Percentiles rank a stretch among this genome's conserved stretches.
Conservation (phyloP, 2,113 vertebrate genomes). For the Calyptommatus sinebrachiatus region DNA sequence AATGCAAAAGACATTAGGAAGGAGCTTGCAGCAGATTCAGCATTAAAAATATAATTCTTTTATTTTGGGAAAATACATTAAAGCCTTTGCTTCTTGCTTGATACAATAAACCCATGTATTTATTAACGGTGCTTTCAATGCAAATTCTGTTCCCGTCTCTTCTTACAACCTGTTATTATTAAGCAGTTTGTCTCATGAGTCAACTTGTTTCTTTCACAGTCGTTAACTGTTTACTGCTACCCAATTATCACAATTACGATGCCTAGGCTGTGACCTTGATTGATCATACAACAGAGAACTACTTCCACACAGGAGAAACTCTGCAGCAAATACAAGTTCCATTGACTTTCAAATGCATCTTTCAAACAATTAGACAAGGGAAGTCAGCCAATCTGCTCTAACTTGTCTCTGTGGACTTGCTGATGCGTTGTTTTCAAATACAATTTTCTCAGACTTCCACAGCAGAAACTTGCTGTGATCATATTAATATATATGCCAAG, state of each 20-base stretch:
- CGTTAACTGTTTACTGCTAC: conserved; percentile 24
- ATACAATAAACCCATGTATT: neutral
- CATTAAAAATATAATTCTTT: neutral
- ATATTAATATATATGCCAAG: neutral
- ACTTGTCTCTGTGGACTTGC: conserved; percentile 15
- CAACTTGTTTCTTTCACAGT: conserved; percentile 32
- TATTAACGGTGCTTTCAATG: conserved; percentile 10
- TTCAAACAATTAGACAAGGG: conserved; percentile 15
- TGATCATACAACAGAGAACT: conserved; percentile 36
- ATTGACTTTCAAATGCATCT: conserved; percentile 23
- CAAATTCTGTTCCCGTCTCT: conserved; percentile 25
- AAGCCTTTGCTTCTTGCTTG: neutral
- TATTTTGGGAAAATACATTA: neutral
- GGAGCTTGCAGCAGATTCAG: no score
- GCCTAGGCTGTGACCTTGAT: conserved; percentile 51
- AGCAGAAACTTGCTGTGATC: conserved; percentile 25
- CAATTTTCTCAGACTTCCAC: conserved; percentile 9
- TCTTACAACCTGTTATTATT: neutral
- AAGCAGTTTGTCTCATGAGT: conserved; percentile 7
- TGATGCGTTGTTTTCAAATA: conserved; percentile 28
- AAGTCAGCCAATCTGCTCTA: neutral
- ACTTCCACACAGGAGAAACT: conserved; percentile 33
- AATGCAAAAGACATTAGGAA: no score
- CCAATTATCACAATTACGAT: conserved; percentile 47
- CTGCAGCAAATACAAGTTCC: conserved; percentile 39